Base-by-base conservation (phyloP, 92 coral and sea anemone species). In the Micromussa lordhowensis region DNA sequence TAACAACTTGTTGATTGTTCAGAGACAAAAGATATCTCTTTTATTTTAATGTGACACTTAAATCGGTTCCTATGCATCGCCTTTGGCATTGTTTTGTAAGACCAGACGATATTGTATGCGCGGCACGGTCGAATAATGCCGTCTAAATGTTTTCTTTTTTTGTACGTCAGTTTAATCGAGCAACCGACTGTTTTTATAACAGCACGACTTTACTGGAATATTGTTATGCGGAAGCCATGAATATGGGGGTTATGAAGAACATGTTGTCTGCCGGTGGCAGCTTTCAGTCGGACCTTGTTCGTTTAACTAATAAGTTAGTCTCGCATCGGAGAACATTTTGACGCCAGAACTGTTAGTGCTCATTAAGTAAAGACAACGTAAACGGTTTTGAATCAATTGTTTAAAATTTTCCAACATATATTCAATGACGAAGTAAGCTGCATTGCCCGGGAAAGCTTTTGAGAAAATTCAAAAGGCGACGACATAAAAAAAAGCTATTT, bases 21-120 rank as follows among this genome's bases (percentile, higher is more conserved):
- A 14, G 28, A 24, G 54, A 83, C 87, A 83, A 83, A 83, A 83
- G 79, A 49, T 31, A 14, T 24, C 51, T 24, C 48, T 68, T 81
- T 1, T 61, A 16, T 61, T 61, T 80, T 26, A 4, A n/a, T 44
- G 17, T 19, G 15, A 35, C 26, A 49, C n/a, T 71, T 16, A 31
- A 5, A 26, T 8, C 36, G 35, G 55, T 8, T 81, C n/a, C 77
- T n/a, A 34, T 17, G 4, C 35, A 81, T 29, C 8, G 63, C 64
- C 34, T 68, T 49, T 49, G 1, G 38, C 75, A 10, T 66, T 81
- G 58, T 35, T 81, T 66, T 66, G 0, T 2, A 82, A 82, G 18
- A 68, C 8, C 17, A 2, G 31, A 30, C 19, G 35, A 26, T 49
- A 21, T 59, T 35, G 70, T 17, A 3, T 31, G 18, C 28, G 19